Evolutionary conservation across 1,140 invertebrate genomes (phyloP), one percentile per base, ranked within the genome.

Genomic region (Drosophila repleta): DNA sequence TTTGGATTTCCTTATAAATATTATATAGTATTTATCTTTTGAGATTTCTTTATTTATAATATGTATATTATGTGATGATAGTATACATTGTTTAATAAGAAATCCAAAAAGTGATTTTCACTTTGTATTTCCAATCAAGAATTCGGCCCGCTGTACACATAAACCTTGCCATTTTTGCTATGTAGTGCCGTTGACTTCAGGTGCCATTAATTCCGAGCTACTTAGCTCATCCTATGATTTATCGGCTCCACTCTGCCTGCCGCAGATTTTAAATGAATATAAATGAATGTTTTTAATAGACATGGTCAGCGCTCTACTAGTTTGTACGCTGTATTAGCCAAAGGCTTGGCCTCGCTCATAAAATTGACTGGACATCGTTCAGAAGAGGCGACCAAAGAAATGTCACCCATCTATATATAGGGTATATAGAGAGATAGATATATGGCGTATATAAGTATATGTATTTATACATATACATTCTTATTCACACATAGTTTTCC

Each of bases 401-500:
- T 87, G 78, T 82, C 82, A 85, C 65, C 74, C 51, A 51, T 87
- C 78, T 85, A 85, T 87, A 85, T 85, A 85, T 87, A 82, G 77
- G 74, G 53, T 67, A 66, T 53, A 79, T 45, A 37, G n/a, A n/a
- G n/a, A n/a, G 13, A 41, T 41, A 41, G 5, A 41, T 41, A 41
- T 2, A 41, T 10, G 6, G 29, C 20, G 24, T 41, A 39, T 11
- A 11, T 8, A 55, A 15, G 20, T 52, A n/a, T 48, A 29, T 39
- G 7, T 57, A 18, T 56, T 20, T 20, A 11, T 57, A 21, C 3
- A 21, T 35, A 41, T 37, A 21, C 32, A 18, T 74, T 58, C 76
- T 69, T 63, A 85, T 85, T 84, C 73, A 74, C 82, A 84, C 80
- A 84, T 81, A 77, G 82, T 85, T 87, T 82, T 85, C 82, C 78